These are phyloP conservation scores for Lingula anatina DNA, from an alignment of 2,888 invertebrate species.

Conservation along the genomic window DNA sequence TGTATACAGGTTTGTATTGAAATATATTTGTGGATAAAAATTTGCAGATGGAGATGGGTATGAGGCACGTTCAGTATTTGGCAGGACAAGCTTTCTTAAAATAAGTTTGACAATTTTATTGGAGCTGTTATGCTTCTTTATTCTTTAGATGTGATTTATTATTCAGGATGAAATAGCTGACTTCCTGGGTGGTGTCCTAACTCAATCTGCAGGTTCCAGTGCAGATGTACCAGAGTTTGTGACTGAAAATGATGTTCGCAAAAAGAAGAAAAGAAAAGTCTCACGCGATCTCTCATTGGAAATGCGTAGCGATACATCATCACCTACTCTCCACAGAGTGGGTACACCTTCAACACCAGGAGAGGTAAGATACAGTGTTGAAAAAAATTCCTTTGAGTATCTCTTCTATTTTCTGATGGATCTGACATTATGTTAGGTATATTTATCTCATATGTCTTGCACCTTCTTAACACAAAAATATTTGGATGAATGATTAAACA, in stretches of 20 bases:
- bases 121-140: no score
- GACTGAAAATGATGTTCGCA: constrained; percentile 18
- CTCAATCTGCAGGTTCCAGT: constrained; percentile 20
- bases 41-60: not conserved
- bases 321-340: not conserved
- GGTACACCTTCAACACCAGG: not conserved
- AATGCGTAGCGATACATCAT: not conserved
- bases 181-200: constrained; percentile 49
- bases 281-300: not conserved
- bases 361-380: no score
- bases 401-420: no score
- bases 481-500: no score
- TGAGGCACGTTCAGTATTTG: not conserved
- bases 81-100: not conserved
- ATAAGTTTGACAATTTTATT: no score
- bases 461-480: no score
- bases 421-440: no score
- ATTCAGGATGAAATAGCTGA: constrained; percentile 50
- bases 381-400: no score
- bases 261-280: constrained; percentile 10
- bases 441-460: no score
- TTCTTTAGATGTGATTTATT: no score
- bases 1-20: constrained; percentile 60
- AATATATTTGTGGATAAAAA: not conserved
- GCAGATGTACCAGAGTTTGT: constrained; percentile 17